Base-by-base conservation (phyloP, 2,888 invertebrate genomes). In the Synanthedon vespiformis region DNA sequence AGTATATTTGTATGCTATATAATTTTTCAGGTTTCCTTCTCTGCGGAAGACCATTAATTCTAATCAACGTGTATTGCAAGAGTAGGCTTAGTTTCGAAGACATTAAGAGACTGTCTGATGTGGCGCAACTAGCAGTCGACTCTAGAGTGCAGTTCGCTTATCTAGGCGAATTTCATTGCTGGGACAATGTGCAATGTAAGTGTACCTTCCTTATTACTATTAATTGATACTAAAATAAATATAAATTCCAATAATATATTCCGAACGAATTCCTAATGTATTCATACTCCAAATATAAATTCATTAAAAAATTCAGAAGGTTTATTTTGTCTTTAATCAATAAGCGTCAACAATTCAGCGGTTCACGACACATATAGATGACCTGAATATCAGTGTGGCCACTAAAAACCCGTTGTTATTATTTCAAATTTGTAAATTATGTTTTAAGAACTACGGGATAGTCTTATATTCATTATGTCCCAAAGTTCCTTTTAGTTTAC, bases 31-130 rank as follows among this genome's bases (percentile, higher is more conserved):
- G 84, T 54, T 89, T 90, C 72, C 77, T 85, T 50, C 65, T 90
- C 41, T 87, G 85, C 67, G 84, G 83, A 54, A 68, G 82, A 48
- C 85, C 85, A 54, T 58, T 89, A 48, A 74, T 89, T 56, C 61
- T 89, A 34, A 78, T 89, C 55, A 90, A 90, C 65, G 65, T 84
- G 54, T 65, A 68, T 54, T 76, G 79, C 58, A 66, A 58, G 51
- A 74, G 66, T 11, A 57, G 62, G 2, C 63, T 82, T 52, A 55
- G 57, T 3, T 70, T 63, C 2, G 74, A 70, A 16, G 82, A 83
- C 56, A 57, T 61, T 49, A 54, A 55, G 10, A 57, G 58, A 3
- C 56, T 86, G 51, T 59, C 58, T 10, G 61, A 61, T 40, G 66
- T 71, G 54, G 72, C 77, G 2, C 68, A 70, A 10, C 61, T 75